Conservation (phyloP, 1,140 invertebrate genomes). For the Caenorhabditis tropicalis region DNA sequence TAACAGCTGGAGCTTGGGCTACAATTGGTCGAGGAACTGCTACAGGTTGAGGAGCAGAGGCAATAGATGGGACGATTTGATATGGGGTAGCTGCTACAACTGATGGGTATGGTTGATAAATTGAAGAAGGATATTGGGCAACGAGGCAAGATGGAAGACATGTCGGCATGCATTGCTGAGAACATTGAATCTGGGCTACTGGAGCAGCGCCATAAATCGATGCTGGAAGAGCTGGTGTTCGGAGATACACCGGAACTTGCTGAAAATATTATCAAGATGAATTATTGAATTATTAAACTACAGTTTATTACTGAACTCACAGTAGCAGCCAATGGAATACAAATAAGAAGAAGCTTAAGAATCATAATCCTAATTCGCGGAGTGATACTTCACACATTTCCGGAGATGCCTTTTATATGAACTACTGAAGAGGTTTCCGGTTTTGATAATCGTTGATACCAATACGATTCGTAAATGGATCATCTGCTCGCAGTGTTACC, state of each 20-base stretch:
- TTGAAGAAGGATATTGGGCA: neutral
- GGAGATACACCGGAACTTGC: constrained; percentile 25
- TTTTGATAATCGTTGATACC: constrained; percentile 33
- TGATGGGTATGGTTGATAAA: neutral
- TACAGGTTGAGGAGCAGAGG: neutral
- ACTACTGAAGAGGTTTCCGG: constrained; percentile 4
- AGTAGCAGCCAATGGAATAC: neutral
- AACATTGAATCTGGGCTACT: neutral
- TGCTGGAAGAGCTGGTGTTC: neutral
- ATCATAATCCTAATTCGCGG: neutral
- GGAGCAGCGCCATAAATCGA: neutral
- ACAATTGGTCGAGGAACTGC: neutral
- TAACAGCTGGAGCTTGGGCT: neutral
- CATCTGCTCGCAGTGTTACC: constrained; percentile 25
- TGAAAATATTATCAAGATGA: neutral
- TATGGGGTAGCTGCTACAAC: neutral
- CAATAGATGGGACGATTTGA: neutral
- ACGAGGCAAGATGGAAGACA: neutral
- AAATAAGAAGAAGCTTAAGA: neutral
- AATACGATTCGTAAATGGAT: constrained; percentile 30
- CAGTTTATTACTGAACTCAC: neutral
- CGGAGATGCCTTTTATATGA: constrained; percentile 3
- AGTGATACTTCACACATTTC: constrained; percentile 14
- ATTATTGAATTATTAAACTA: too few relatives aligned
- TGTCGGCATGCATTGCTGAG: neutral